phyloP scores from a whole-genome alignment of 2,113 vertebrate genomes.

The Redunca redunca region DNA sequence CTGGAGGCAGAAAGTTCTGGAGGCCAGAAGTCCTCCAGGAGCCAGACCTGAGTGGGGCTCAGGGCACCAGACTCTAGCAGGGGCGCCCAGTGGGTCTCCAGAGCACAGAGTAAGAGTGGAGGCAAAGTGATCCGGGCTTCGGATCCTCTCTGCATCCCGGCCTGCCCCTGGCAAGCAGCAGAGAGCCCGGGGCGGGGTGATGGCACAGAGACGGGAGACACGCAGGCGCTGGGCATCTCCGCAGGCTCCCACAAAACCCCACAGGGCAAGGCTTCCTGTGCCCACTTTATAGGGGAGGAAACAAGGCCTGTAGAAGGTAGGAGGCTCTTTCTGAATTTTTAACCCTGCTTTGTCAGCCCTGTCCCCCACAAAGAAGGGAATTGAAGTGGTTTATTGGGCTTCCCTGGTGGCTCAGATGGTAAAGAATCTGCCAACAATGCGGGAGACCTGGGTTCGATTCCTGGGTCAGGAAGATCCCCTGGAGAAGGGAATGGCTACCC shows the following conservation, averaged over 20 bases:
- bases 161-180: not conserved
- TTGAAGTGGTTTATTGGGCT: not conserved
- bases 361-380: not conserved
- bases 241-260: not conserved
- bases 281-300: not conserved
- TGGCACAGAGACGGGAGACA: not conserved
- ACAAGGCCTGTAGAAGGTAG: not conserved
- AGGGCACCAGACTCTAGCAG: not conserved
- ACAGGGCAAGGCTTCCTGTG: too few species aligned
- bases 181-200: not conserved
- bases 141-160: not conserved
- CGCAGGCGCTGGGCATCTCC: not conserved
- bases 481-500: not conserved
- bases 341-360: not conserved
- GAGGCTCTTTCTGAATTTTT: not conserved
- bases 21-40: not conserved
- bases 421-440: not conserved
- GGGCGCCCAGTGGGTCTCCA: not conserved
- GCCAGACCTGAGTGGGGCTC: not conserved
- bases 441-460: not conserved
- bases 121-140: not conserved
- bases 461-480: not conserved
- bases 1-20: not conserved
- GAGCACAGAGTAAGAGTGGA: not conserved
- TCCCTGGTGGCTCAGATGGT: not conserved